phyloP scores from a whole-genome alignment of 1,140 invertebrate species.

The Lepidurus couesii region DNA sequence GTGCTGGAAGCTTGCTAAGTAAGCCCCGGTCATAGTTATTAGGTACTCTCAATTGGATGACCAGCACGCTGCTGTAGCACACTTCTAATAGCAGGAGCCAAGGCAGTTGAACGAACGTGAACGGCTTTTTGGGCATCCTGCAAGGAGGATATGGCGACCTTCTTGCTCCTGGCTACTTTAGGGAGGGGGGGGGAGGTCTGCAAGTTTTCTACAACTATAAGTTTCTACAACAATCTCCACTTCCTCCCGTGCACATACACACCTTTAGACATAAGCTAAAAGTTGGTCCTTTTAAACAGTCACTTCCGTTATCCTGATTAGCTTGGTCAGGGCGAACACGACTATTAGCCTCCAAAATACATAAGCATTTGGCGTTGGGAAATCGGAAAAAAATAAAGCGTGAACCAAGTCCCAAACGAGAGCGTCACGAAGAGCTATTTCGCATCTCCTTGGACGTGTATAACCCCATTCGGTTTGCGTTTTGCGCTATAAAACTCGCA shows the following conservation, averaged over 20 bases:
- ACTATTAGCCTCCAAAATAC: background rate
- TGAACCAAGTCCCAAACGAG: no score
- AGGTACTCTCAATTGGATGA: slow-evolving; percentile 22
- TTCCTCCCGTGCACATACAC: slow-evolving; percentile 7
- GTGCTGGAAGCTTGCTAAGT: background rate
- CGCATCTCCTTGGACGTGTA: no score
- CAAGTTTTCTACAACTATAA: background rate
- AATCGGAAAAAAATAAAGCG: no score
- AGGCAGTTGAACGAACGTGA: background rate
- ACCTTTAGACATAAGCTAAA: background rate
- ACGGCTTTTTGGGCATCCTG: background rate
- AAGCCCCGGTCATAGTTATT: slow-evolving; percentile 18
- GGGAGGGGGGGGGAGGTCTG: background rate
- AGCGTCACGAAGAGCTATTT: no score
- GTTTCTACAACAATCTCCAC: background rate
- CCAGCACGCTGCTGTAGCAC: slow-evolving; percentile 16
- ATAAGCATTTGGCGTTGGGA: no score
- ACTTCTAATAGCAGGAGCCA: background rate
- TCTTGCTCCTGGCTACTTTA: background rate
- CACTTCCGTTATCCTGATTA: slow-evolving; percentile 7
- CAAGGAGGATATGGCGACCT: slow-evolving; percentile 12
- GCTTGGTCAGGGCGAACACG: background rate
- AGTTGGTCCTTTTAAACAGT: slow-evolving; percentile 11
- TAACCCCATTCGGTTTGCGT: no score
- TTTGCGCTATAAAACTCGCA: no score